These are phyloP conservation scores for Plemyria rubiginata DNA, from an alignment of 2,888 invertebrate species.

Conservation along the genomic window DNA sequence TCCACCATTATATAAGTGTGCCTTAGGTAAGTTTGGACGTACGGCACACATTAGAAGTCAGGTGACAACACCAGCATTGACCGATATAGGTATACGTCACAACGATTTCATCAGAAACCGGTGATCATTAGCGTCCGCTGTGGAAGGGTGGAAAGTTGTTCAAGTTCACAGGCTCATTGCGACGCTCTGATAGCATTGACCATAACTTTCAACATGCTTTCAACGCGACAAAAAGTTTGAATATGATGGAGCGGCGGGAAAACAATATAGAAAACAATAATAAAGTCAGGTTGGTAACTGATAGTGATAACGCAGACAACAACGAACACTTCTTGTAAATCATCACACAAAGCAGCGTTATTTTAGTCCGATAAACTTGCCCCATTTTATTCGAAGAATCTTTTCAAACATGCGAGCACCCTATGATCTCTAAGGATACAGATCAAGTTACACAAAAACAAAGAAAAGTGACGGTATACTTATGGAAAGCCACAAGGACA, in stretches of 20 bases:
- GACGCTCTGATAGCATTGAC: constrained; percentile 12
- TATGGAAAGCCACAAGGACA: too few species aligned
- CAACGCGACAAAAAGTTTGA: constrained; percentile 3
- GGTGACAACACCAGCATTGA: constrained; percentile 78
- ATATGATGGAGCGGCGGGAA: neutral
- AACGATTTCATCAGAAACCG: constrained; percentile 35
- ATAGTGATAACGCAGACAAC: too few species aligned
- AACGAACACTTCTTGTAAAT: too few species aligned
- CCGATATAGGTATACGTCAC: constrained; percentile 60
- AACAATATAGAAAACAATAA: neutral
- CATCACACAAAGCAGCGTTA: neutral
- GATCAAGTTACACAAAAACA: too few species aligned
- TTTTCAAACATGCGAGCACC: constrained; percentile 1
- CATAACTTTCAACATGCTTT: constrained; percentile 15
- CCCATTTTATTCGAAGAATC: neutral
- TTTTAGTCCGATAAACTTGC: neutral
- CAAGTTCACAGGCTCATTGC: constrained; percentile 27
- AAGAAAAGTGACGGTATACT: too few species aligned
- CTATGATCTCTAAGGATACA: neutral
- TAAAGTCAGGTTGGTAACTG: too few species aligned
- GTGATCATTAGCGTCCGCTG: constrained; percentile 26
- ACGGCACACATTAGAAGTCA: constrained; percentile 41
- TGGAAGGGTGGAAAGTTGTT: constrained; percentile 32
- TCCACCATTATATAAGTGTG: constrained; percentile 12
- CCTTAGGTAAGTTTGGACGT: constrained; percentile 14